A percentile compares a stretch with the other conserved stretches of the same genome.
These are phyloP conservation scores for Pseudorhiza aurosa DNA, from an alignment of 30 jellyfish, hydroid and myxozoan genomes.

Conservation along the genomic window DNA sequence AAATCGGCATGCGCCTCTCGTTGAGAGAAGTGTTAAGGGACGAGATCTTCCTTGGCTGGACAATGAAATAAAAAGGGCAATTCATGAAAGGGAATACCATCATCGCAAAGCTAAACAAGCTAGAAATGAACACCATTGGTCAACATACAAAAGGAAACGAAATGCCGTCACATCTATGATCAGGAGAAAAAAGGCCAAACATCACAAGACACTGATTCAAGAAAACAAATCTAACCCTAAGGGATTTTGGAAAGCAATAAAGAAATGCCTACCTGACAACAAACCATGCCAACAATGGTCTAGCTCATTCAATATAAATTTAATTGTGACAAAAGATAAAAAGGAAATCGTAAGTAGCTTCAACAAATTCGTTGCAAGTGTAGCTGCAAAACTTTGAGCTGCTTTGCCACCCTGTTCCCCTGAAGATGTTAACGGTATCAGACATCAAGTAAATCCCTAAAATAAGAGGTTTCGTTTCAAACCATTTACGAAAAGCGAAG, in stretches of 20 bases:
- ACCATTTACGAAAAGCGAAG: conserved; percentile 50
- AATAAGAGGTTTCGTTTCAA: conserved; percentile 54
- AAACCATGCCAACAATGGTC: conserved; percentile 56
- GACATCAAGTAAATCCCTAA: conserved; percentile 29
- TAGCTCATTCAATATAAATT: conserved; percentile 44
- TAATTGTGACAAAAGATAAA: conserved; percentile 39
- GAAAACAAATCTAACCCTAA: conserved; percentile 50
- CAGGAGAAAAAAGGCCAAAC: conserved; percentile 45
- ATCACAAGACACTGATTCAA: conserved; percentile 49
- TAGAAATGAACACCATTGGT: conserved; percentile 62
- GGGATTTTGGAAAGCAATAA: conserved; percentile 72
- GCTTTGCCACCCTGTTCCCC: conserved; percentile 59
- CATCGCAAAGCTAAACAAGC: conserved; percentile 57
- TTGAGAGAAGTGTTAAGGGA: conserved; percentile 53
- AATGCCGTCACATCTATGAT: conserved; percentile 63
- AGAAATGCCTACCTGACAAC: conserved; percentile 56
- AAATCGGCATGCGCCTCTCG: conserved; percentile 70
- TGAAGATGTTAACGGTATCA: conserved; percentile 29
- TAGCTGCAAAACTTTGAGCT: conserved; percentile 69
- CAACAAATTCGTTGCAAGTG: conserved; percentile 50
- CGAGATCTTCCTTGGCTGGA: conserved; percentile 72
- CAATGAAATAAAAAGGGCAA: conserved; percentile 38
- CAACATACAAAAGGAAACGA: conserved; percentile 46
- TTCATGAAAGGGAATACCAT: conserved; percentile 49
- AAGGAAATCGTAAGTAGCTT: conserved; percentile 19